Percentiles rank a stretch among this genome's conserved stretches.
Evolutionary conservation across 1,140 invertebrate genomes (phyloP).

Genomic region (Listronotus oregonensis): DNA sequence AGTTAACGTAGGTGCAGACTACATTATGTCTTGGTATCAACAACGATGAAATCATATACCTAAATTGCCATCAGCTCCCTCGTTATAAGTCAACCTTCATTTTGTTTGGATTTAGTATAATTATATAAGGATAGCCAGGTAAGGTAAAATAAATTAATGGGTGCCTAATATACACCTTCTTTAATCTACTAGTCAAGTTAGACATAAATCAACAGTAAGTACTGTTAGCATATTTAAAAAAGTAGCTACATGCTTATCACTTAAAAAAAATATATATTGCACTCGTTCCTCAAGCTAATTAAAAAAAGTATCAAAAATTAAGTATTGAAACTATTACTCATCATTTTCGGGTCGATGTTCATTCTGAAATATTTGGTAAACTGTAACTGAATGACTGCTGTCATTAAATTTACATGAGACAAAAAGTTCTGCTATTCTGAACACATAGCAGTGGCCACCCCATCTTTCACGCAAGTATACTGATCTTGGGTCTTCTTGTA

Average conservation of each 20-base stretch:
- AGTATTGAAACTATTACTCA: not conserved
- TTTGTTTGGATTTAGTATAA: too few species aligned
- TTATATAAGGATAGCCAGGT: too few species aligned
- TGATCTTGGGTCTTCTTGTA: slow-evolving; percentile 86
- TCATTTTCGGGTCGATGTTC: slow-evolving; percentile 4
- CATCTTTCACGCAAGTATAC: slow-evolving; percentile 78
- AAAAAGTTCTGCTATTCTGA: slow-evolving; percentile 76
- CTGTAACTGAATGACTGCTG: slow-evolving; percentile 64
- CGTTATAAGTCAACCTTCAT: too few species aligned
- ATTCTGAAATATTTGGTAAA: slow-evolving; percentile 61
- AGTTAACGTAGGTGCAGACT: too few species aligned
- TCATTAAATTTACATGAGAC: slow-evolving; percentile 83
- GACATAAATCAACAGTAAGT: too few species aligned
- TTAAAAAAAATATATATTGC: not conserved
- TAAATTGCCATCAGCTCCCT: too few species aligned
- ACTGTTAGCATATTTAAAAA: too few species aligned
- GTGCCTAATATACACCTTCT: too few species aligned
- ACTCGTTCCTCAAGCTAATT: not conserved
- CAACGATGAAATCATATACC: too few species aligned
- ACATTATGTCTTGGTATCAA: too few species aligned
- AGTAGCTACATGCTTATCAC: too few species aligned
- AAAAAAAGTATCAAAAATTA: not conserved
- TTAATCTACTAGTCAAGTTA: too few species aligned
- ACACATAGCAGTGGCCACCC: slow-evolving; percentile 78
- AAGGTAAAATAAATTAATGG: not conserved